Percentiles rank a stretch among this genome's conserved stretches.
These are phyloP conservation scores for Colletes collaris DNA, from an alignment of 2,888 invertebrate genomes.

Conservation along the genomic window DNA sequence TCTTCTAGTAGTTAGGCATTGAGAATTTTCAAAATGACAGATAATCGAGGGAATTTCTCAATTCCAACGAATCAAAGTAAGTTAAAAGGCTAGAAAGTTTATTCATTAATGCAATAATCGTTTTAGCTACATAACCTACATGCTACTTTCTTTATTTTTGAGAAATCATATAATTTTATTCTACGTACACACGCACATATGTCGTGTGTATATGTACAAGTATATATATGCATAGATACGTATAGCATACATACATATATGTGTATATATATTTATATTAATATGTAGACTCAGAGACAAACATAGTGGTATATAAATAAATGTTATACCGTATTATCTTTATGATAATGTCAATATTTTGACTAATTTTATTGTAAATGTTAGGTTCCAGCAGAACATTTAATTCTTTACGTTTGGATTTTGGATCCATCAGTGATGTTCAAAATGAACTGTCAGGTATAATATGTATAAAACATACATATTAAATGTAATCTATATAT, in stretches of 20 bases:
- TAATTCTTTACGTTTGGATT: slow-evolving; percentile 80
- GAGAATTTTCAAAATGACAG: slow-evolving; percentile 86
- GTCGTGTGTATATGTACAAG: not conserved
- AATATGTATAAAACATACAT: not conserved
- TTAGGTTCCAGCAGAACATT: slow-evolving; percentile 78
- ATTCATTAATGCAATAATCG: not conserved
- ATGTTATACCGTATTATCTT: not conserved
- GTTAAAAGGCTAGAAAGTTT: not conserved
- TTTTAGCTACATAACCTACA: slow-evolving; percentile 60
- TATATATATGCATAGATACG: not conserved
- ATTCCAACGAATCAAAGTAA: slow-evolving; percentile 85
- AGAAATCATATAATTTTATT: slow-evolving; percentile 8
- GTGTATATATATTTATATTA: not conserved
- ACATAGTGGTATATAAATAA: not conserved
- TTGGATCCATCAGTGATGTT: slow-evolving; percentile 79
- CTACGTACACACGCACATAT: not conserved
- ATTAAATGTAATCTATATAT: not conserved
- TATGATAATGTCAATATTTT: not conserved
- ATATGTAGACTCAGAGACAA: no score
- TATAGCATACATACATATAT: not conserved
- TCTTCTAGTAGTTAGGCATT: slow-evolving; percentile 41
- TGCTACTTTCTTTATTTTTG: slow-evolving; percentile 12
- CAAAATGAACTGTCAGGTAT: slow-evolving; percentile 81
- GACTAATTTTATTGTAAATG: slow-evolving; percentile 27
- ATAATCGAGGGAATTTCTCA: slow-evolving; percentile 88